Evolutionary conservation across 2,113 vertebrate species (phyloP), one percentile per base, ranked within the genome.

Genomic region (Camelus bactrianus): DNA sequence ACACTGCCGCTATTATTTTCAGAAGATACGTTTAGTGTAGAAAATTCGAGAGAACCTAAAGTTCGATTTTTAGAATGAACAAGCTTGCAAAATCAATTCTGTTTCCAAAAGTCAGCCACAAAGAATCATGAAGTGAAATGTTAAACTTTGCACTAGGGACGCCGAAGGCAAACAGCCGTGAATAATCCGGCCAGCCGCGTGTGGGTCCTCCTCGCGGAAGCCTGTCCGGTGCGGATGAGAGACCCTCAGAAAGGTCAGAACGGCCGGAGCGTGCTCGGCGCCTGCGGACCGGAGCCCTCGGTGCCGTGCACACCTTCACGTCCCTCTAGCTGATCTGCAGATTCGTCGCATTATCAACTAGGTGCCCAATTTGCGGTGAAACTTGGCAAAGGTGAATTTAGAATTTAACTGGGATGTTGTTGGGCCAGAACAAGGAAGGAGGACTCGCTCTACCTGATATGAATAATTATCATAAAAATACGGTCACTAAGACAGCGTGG

Each of bases 401-500:
- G 38, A 54, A 32, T 54, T 2, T 8, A 3, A 2, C 50, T 4
- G 2, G 38, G 60, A 15, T 2, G 3, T 26, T 22, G 20, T 9
- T 12, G 62, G 48, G 35, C 26, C 62, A 56, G 32, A 62, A 4
- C 24, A 8, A 48, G 42, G 54, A 91, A 26, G 52, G 65, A 6
- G 0, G 8, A 20, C 30, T 17, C 0, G 1, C 9, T 10, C 9
- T 0, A 0, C 5, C 17, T 19, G 19, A 6, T 3, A 3, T 24
- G 12, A 8, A 13, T 13, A 1, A 9, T 1, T 3, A 0, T 17
- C 8, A 0, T 3, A 24, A 48, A 35, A 12, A 5, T 0, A 7
- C 3, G 8, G 75, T 8, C 1, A 12, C 3, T 24, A 16, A 19
- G 42, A 46, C 6, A 8, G 32, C 0, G 9, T 4, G 42, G 75